A percentile compares a stretch with the other conserved stretches of the same genome.
Conservation (phyloP, 2,797 vertebrate species). For the Parambassis ranga region DNA sequence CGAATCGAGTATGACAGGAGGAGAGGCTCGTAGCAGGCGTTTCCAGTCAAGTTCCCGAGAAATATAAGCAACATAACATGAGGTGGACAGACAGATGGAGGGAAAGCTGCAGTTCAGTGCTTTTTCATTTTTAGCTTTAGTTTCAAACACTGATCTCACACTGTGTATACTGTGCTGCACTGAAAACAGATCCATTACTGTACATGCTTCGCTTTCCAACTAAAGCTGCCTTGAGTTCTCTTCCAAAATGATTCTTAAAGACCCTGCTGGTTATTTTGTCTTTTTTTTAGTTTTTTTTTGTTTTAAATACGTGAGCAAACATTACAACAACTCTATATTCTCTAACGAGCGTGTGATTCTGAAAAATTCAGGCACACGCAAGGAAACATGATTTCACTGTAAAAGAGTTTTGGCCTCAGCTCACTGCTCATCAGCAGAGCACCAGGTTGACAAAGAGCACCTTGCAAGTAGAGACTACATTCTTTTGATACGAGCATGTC, state of each 20-base stretch:
- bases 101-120: conserved; percentile 3
- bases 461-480: conserved; percentile 60
- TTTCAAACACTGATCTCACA: background rate
- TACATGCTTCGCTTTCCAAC: background rate
- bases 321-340: background rate
- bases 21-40: conserved; percentile 42
- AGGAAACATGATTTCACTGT: conserved; percentile 1
- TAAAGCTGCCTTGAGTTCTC: background rate
- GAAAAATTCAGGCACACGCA: background rate
- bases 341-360: too few relatives aligned
- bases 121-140: background rate
- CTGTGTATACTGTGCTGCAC: conserved; percentile 1
- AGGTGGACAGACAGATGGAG: conserved; percentile 32
- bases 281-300: too few relatives aligned
- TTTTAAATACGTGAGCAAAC: background rate
- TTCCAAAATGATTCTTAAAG: background rate
- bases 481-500: conserved; percentile 56
- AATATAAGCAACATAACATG: conserved; percentile 51
- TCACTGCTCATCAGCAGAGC: conserved; percentile 39
- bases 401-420: conserved; percentile 25
- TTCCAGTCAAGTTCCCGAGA: conserved; percentile 69
- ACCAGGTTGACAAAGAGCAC: conserved; percentile 54
- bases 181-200: background rate
- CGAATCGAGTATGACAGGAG: conserved; percentile 42
- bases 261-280: background rate